Evolutionary conservation across 2,888 invertebrate species (phyloP).

Genomic region (Vanessa cardui): DNA sequence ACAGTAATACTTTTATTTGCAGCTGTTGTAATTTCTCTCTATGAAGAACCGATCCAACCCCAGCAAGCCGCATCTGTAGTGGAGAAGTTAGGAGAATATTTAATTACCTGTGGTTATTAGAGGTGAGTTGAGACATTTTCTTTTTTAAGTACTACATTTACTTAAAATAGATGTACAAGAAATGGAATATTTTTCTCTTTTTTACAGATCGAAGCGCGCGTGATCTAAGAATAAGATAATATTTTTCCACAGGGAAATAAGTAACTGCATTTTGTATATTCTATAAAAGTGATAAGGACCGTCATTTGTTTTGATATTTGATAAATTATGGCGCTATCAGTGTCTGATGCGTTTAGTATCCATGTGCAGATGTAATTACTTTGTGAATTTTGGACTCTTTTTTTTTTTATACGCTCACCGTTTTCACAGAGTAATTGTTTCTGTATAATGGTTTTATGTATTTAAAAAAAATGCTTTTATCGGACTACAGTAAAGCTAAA

Average conservation of each 20-base stretch:
- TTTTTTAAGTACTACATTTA: background rate
- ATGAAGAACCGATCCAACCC: slow-evolving; percentile 98
- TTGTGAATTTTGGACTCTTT: slow-evolving; percentile 78
- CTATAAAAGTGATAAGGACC: slow-evolving; percentile 83
- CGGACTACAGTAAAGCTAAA: slow-evolving; percentile 70
- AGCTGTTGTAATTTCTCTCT: slow-evolving; percentile 97
- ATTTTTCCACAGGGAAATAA: slow-evolving; percentile 84
- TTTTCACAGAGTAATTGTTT: slow-evolving; percentile 77
- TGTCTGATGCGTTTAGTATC: slow-evolving; percentile 76
- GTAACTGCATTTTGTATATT: slow-evolving; percentile 84
- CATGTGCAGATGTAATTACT: slow-evolving; percentile 76
- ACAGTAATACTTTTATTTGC: slow-evolving; percentile 62
- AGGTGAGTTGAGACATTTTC: slow-evolving; percentile 69
- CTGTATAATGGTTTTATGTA: slow-evolving; percentile 72
- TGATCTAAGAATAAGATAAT: slow-evolving; percentile 83
- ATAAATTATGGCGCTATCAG: slow-evolving; percentile 78
- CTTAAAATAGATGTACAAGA: background rate
- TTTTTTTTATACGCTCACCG: slow-evolving; percentile 77
- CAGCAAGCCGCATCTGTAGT: slow-evolving; percentile 98
- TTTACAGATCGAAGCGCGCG: slow-evolving; percentile 80
- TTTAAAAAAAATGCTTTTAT: slow-evolving; percentile 72
- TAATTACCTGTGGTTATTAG: slow-evolving; percentile 98
- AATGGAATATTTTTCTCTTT: slow-evolving; percentile 41
- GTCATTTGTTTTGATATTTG: slow-evolving; percentile 82
- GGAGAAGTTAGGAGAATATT: slow-evolving; percentile 98